Percentiles rank a stretch among this genome's conserved stretches.
These are phyloP conservation scores for Solea solea DNA, from an alignment of 2,113 vertebrate species.

Conservation along the genomic window DNA sequence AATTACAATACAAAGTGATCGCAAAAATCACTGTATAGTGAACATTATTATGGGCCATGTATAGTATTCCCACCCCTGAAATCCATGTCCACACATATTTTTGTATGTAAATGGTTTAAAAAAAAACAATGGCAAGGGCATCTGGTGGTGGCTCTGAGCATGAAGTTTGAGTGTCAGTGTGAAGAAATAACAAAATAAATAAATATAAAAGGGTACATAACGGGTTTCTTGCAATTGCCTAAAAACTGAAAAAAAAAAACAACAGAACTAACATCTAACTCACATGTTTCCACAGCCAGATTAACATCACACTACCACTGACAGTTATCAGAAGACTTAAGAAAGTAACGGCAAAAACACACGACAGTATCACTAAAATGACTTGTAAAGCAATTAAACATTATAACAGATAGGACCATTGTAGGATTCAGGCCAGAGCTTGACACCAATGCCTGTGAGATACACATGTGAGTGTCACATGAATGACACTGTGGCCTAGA, in stretches of 20 bases:
- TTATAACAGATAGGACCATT: slow-evolving; percentile 26
- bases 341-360: slow-evolving; percentile 37
- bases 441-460: not conserved
- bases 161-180: not conserved
- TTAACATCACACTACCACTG: not conserved
- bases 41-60: no score
- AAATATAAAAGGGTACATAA: no score
- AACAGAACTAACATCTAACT: no score
- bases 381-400: slow-evolving; percentile 41
- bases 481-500: not conserved
- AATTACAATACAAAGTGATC: no score
- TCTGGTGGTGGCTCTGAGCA: not conserved
- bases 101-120: not conserved
- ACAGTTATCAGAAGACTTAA: slow-evolving; percentile 23
- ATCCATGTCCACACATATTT: not conserved
- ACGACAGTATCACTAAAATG: slow-evolving; percentile 13
- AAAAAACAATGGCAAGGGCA: not conserved
- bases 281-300: no score
- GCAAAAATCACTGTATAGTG: no score
- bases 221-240: no score
- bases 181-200: not conserved
- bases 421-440: slow-evolving; percentile 3
- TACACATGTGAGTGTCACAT: not conserved
- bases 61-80: not conserved
- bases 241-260: no score